Conservation (phyloP, 2,113 vertebrate genomes). For the Antennarius striatus region DNA sequence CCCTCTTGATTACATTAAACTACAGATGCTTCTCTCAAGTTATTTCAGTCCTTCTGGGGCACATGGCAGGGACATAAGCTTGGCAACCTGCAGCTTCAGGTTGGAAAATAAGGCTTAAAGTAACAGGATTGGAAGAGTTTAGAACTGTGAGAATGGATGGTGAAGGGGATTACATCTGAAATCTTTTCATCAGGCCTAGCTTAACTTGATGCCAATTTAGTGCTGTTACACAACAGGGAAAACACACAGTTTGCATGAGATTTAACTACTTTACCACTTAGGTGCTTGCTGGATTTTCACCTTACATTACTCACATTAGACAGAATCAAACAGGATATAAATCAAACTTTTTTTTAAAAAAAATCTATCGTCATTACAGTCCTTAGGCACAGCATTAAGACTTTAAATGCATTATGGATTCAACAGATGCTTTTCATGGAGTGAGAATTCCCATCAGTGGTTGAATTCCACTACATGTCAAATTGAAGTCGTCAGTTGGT, state of each 20-base stretch:
- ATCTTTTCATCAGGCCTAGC: constrained; percentile 46
- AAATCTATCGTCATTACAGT: constrained; percentile 10
- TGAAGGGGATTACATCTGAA: constrained; percentile 65
- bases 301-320: constrained; percentile 23
- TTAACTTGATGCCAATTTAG: constrained; percentile 24
- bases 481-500: constrained; percentile 39
- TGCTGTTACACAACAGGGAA: constrained; percentile 23
- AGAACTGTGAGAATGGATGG: constrained; percentile 54
- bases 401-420: background rate
- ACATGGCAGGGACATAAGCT: constrained; percentile 11
- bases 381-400: too few species aligned
- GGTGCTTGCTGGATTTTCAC: constrained; percentile 6
- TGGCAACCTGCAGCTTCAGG: constrained; percentile 55
- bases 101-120: constrained; percentile 75
- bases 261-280: background rate
- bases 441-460: constrained; percentile 44
- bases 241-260: constrained; percentile 9
- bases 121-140: constrained; percentile 79
- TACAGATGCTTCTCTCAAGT: background rate
- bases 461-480: constrained; percentile 41
- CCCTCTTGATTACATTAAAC: background rate
- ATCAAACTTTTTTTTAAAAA: constrained; percentile 19
- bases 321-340: constrained; percentile 12
- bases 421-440: constrained; percentile 27
- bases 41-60: constrained; percentile 10